Percentiles rank a stretch among this genome's conserved stretches.
Evolutionary conservation across 2,113 vertebrate species (phyloP).

Genomic region (Microtus ochrogaster): DNA sequence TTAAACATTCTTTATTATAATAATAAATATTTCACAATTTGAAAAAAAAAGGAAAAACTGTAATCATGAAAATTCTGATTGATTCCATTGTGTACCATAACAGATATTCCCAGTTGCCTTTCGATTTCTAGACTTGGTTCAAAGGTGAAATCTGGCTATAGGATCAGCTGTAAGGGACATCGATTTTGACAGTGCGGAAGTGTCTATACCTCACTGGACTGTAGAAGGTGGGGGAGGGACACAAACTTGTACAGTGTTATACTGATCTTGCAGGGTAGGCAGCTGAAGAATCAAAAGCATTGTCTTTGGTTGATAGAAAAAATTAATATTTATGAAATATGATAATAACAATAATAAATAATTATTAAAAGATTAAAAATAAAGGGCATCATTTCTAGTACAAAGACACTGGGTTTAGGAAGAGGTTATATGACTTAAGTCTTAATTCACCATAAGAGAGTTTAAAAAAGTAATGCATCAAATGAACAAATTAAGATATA

Average conservation of each 20-base stretch:
- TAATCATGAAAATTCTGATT: background rate
- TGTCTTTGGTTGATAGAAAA: background rate
- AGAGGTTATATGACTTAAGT: background rate
- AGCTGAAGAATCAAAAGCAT: background rate
- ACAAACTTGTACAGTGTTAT: too few species aligned
- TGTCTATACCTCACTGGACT: background rate
- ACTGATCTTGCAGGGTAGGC: background rate
- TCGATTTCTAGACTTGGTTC: background rate
- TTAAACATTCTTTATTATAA: too few species aligned
- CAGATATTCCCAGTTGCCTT: background rate
- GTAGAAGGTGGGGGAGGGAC: background rate
- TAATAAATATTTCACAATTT: too few species aligned
- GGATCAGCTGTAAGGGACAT: background rate
- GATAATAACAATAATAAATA: background rate
- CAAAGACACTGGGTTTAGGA: background rate
- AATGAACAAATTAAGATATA: background rate
- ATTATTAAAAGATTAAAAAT: background rate
- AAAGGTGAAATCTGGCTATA: background rate
- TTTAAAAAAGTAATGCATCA: background rate
- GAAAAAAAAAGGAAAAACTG: background rate
- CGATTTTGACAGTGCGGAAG: background rate
- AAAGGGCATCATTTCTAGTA: background rate
- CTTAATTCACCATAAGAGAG: background rate
- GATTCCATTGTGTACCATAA: background rate
- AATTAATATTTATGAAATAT: background rate